Base-by-base conservation (phyloP, 2,888 invertebrate genomes). In the Candidula unifasciata region DNA sequence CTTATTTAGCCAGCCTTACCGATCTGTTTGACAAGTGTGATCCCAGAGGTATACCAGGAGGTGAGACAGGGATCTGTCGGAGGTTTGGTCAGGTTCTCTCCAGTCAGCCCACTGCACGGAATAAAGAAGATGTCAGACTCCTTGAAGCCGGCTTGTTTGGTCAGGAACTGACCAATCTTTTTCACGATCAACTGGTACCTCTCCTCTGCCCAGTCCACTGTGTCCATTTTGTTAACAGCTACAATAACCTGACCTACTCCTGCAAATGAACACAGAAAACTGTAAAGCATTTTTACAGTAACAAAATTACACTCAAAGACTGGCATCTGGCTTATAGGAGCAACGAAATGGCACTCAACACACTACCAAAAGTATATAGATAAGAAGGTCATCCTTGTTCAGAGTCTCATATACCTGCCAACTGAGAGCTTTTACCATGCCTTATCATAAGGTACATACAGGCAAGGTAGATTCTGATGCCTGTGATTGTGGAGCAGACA, bases 141-240 rank as follows among this genome's bases (percentile, higher is more conserved):
- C 92, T 96, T 96, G 92, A 97, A 99, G 1, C 98, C 98, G 30
- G 97, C 97, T 94, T 97, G 97, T 93, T 97, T 97, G 64, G 76
- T 76, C 37, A 99, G 89, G 87, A 94, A 94, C 18, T 94, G 93
- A 89, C 96, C 96, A 76, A 99, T 94, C 93, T 97, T 98, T 82
- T 95, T 95, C 0, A 95, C 95, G 86, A 99, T 98, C 92, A 99
- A 98, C 89, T 96, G 95, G 94, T 97, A 99, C 89, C 99, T 95
- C 13, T 96, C 96, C 92, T 97, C 95, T 1, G 96, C 96, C 99
- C 99, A 99, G 83, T 96, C 96, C 0, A 97, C 97, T 0, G 98
- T 99, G 92, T 99, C 99, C 93, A 99, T 95, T 94, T 99, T 99
- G 93, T 99, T 99, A 30, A 99, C 96, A 57, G 97, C 98, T 1